These are phyloP conservation scores for Aethes cnicana DNA, from an alignment of 2,888 invertebrate species.

Conservation along the genomic window DNA sequence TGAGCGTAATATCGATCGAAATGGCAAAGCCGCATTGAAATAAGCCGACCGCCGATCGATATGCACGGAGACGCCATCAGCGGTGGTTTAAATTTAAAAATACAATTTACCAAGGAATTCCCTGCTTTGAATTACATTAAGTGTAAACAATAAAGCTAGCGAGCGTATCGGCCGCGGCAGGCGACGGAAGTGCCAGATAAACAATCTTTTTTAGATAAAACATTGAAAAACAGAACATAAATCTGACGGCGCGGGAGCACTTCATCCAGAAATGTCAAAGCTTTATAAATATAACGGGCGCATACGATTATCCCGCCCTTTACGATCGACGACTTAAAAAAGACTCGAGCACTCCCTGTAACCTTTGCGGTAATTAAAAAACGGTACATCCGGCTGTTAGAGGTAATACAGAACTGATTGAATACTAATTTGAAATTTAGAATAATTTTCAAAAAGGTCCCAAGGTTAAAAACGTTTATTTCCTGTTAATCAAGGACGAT, in stretches of 20 bases:
- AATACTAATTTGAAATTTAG: conserved; percentile 73
- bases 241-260: conserved; percentile 64
- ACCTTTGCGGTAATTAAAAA: conserved; percentile 77
- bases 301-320: conserved; percentile 45
- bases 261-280: conserved; percentile 68
- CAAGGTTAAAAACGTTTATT: conserved; percentile 60
- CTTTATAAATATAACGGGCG: conserved; percentile 48
- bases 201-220: conserved; percentile 82
- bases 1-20: conserved; percentile 70
- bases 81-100: conserved; percentile 73
- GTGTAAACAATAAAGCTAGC: conserved; percentile 80
- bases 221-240: conserved; percentile 75
- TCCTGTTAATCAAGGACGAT: conserved; percentile 63
- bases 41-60: conserved; percentile 63
- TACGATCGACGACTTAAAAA: conserved; percentile 46
- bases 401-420: conserved; percentile 59
- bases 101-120: conserved; percentile 78
- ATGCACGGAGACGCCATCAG: conserved; percentile 64
- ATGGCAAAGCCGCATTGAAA: conserved; percentile 63
- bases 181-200: conserved; percentile 80
- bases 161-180: conserved; percentile 76
- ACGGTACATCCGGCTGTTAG: conserved; percentile 65
- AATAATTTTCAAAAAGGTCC: conserved; percentile 54
- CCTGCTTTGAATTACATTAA: conserved; percentile 82
- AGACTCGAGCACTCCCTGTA: conserved; percentile 52